Evolutionary conservation across 2,797 vertebrate genomes (phyloP).

Genomic region (Gambusia yucatana): DNA sequence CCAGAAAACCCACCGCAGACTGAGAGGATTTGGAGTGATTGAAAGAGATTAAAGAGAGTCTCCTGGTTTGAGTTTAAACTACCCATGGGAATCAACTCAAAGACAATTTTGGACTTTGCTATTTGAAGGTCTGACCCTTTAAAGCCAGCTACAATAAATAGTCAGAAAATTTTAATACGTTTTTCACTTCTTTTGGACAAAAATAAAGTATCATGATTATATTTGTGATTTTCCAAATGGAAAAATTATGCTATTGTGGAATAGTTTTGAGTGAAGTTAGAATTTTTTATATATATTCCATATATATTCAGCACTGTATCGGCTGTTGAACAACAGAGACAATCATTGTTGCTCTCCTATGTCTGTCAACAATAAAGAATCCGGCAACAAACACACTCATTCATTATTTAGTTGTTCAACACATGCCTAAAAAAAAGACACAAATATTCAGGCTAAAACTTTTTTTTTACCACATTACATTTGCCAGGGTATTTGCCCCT

Average conservation of each 20-base stretch:
- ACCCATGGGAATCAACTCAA: slow-evolving; percentile 18
- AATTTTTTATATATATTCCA: background rate
- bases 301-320: background rate
- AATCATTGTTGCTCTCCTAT: too few species aligned
- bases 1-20: slow-evolving; percentile 19
- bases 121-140: background rate
- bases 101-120: slow-evolving; percentile 31
- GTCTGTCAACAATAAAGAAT: too few species aligned
- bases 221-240: background rate
- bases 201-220: background rate
- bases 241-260: background rate
- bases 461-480: background rate
- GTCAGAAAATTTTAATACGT: background rate
- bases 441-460: background rate
- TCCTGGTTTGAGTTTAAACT: slow-evolving; percentile 31
- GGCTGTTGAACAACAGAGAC: background rate
- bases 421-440: background rate
- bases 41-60: slow-evolving; percentile 43
- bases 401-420: too few species aligned
- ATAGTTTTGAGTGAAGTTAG: background rate
- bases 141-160: background rate
- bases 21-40: slow-evolving; percentile 40
- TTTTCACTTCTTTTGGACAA: background rate
- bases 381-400: too few species aligned
- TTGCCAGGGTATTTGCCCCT: background rate